Percentiles rank a stretch among this genome's conserved stretches.
Conservation (phyloP, 2,113 vertebrate species). For the Centrocercus urophasianus region DNA sequence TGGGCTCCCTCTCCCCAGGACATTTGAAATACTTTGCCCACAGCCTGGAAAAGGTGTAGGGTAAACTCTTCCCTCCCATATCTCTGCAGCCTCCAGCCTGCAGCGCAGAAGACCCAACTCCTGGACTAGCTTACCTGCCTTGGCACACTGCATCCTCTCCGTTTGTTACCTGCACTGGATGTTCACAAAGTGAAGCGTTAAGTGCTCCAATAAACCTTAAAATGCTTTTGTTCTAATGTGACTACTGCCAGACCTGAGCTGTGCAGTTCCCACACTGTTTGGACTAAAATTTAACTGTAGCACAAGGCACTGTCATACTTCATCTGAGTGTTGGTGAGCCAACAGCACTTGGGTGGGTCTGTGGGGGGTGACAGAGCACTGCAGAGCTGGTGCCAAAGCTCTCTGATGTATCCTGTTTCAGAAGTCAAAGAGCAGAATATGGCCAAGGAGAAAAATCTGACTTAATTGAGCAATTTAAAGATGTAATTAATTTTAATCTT, state of each 20-base stretch:
- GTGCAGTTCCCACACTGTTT: not conserved
- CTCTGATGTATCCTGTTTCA: not conserved
- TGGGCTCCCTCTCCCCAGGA: not conserved
- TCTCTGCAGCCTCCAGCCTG: not conserved
- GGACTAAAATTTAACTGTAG: not conserved
- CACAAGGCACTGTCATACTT: not conserved
- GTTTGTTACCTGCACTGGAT: not conserved
- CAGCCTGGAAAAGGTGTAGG: not conserved
- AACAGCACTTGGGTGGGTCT: not conserved
- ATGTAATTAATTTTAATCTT: not conserved
- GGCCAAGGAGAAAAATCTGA: fast-evolving
- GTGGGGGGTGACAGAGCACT: not conserved
- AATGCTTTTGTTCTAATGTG: not conserved
- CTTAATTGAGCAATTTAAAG: not conserved
- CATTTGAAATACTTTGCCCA: not conserved
- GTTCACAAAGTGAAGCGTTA: not conserved
- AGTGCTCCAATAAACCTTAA: not conserved
- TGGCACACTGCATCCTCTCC: not conserved
- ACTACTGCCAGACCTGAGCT: not conserved
- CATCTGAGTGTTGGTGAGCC: not conserved
- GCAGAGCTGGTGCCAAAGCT: not conserved
- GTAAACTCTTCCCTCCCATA: not conserved
- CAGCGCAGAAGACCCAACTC: not conserved
- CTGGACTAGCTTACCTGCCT: not conserved
- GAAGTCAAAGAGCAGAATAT: not conserved